Conservation (phyloP, 2,797 vertebrate genomes). For the Apogon hyalosoma region DNA sequence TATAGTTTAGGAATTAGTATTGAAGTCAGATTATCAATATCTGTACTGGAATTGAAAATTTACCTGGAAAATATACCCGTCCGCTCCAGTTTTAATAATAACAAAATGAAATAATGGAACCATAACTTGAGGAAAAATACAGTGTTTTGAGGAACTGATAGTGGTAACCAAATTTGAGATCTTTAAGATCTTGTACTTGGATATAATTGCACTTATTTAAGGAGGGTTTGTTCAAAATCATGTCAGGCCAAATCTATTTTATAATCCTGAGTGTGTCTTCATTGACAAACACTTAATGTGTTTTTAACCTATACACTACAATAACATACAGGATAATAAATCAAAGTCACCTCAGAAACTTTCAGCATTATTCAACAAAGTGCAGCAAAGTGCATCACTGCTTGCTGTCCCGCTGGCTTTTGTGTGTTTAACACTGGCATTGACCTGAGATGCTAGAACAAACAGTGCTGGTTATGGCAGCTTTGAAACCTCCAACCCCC, state of each 20-base stretch:
- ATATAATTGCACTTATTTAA: no score
- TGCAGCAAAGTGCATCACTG: constrained; percentile 49
- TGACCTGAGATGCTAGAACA: constrained; percentile 78
- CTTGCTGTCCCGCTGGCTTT: constrained; percentile 63
- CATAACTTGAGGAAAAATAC: neutral
- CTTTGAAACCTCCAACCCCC: constrained; percentile 71
- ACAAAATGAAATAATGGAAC: constrained; percentile 7
- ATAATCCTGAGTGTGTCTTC: no score
- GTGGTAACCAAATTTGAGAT: no score
- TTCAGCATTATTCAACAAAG: constrained; percentile 42
- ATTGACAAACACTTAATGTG: no score
- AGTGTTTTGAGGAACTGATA: constrained; percentile 17
- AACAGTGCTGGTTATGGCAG: constrained; percentile 67
- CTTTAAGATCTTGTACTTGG: no score
- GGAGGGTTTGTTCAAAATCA: no score
- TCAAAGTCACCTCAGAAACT: constrained; percentile 14
- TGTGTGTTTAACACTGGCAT: constrained; percentile 77
- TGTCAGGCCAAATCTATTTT: no score
- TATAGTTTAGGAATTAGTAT: no score
- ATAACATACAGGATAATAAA: constrained; percentile 12
- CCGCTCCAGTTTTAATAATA: no score
- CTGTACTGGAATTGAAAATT: no score
- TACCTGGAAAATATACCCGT: no score
- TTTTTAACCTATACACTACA: constrained; percentile 15
- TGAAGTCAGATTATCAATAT: no score